These are phyloP conservation scores for Glaucopsyche alexis DNA, from an alignment of 2,888 invertebrate genomes.

Conservation along the genomic window DNA sequence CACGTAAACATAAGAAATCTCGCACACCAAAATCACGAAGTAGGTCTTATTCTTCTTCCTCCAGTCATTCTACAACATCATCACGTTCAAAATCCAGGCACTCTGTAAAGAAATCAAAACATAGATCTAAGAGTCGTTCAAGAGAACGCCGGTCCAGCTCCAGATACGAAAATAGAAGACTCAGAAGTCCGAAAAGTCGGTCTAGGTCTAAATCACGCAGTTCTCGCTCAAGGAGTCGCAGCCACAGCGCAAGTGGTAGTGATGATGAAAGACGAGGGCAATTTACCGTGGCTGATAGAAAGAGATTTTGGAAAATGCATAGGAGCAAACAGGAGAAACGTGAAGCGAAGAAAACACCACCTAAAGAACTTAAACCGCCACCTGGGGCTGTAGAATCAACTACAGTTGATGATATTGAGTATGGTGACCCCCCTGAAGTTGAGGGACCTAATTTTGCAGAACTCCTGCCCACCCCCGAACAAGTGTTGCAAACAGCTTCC, in stretches of 20 bases:
- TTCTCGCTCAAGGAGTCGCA: conserved; percentile 52
- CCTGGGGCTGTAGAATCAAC: conserved; percentile 64
- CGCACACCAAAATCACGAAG: conserved; percentile 44
- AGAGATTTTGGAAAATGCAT: conserved; percentile 70
- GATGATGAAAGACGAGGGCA: conserved; percentile 70
- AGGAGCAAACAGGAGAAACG: conserved; percentile 56
- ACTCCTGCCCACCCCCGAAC: conserved; percentile 53
- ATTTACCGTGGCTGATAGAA: conserved; percentile 71
- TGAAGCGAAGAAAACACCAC: conserved; percentile 55
- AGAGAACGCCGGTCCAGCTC: conserved; percentile 43
- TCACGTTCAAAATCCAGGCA: conserved; percentile 47
- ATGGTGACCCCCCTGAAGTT: conserved; percentile 70
- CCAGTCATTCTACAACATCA: conserved; percentile 25
- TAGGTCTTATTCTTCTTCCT: conserved; percentile 19
- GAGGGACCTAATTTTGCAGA: conserved; percentile 74
- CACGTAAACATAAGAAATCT: conserved; percentile 47
- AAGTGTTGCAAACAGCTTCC: conserved; percentile 53
- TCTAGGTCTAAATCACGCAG: conserved; percentile 55
- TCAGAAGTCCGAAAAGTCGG: conserved; percentile 47
- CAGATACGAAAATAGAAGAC: conserved; percentile 44
- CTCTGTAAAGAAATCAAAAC: conserved; percentile 53
- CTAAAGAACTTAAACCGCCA: conserved; percentile 64
- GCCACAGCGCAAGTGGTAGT: conserved; percentile 53
- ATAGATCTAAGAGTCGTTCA: conserved; percentile 46
- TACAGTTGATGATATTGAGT: conserved; percentile 61